These are phyloP conservation scores for Gallinago undulata DNA, from an alignment of 2,113 vertebrate species.

Conservation along the genomic window DNA sequence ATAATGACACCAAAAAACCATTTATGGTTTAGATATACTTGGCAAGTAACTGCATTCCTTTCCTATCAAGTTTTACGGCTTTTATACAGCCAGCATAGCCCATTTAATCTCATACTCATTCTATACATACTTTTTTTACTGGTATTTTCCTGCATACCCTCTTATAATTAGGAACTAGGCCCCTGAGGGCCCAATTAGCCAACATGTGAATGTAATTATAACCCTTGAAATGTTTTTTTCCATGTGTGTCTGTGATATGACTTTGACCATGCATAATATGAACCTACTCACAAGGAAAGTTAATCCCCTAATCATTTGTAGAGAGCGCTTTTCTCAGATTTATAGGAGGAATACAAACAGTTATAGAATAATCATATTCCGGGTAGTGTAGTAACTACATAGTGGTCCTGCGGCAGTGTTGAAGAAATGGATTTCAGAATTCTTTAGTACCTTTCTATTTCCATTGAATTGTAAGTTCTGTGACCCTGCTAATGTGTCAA, in stretches of 20 bases:
- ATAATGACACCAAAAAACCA: constrained; percentile 46
- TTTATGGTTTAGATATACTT: constrained; percentile 56
- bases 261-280: constrained; percentile 66
- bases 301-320: constrained; percentile 62
- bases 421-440: constrained; percentile 12
- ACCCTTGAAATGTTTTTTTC: constrained; percentile 69
- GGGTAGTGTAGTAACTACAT: neutral
- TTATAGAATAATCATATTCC: constrained; percentile 18
- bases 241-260: constrained; percentile 68
- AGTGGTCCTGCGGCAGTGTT: neutral
- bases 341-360: constrained; percentile 20
- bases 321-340: constrained; percentile 53
- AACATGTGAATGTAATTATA: constrained; percentile 80
- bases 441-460: neutral
- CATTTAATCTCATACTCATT: constrained; percentile 76
- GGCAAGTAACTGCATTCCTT: constrained; percentile 63
- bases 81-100: constrained; percentile 67
- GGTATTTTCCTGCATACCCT: constrained; percentile 67
- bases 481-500: constrained; percentile 28
- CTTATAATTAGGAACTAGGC: constrained; percentile 76
- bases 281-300: constrained; percentile 61
- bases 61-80: constrained; percentile 76
- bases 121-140: constrained; percentile 65
- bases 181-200: constrained; percentile 79
- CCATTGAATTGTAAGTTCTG: neutral